phyloP scores from a whole-genome alignment of 1,140 invertebrate species.

The Plodia interpunctella region DNA sequence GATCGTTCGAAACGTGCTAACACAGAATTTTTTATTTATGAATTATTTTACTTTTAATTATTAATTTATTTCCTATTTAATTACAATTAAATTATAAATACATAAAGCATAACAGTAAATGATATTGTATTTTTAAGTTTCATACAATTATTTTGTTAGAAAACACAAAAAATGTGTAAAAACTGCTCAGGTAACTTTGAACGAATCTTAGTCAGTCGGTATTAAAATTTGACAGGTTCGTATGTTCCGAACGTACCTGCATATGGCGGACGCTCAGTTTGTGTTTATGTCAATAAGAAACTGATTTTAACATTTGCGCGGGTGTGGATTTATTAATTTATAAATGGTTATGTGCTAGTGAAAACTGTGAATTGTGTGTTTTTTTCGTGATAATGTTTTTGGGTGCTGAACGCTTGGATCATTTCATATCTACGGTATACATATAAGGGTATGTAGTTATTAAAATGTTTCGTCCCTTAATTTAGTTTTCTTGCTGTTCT shows the following conservation, averaged over 20 bases:
- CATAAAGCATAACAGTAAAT: too few relatives aligned
- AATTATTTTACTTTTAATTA: too few relatives aligned
- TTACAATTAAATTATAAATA: too few relatives aligned
- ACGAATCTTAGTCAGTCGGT: conserved; percentile 36
- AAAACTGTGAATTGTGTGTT: conserved; percentile 62
- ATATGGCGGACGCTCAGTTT: conserved; percentile 74
- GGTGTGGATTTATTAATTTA: conserved; percentile 67
- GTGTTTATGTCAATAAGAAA: conserved; percentile 76
- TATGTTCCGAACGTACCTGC: conserved; percentile 67
- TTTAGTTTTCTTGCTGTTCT: conserved; percentile 24
- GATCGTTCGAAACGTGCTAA: conserved; percentile 37
- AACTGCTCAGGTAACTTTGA: conserved; percentile 10
- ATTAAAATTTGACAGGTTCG: conserved; percentile 38
- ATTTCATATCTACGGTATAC: conserved; percentile 55
- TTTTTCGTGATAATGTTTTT: conserved; percentile 68
- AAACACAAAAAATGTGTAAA: neutral
- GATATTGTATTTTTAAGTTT: neutral
- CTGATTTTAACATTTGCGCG: conserved; percentile 71
- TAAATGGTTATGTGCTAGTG: conserved; percentile 62
- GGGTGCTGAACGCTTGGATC: conserved; percentile 54
- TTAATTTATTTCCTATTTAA: too few relatives aligned
- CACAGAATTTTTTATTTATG: neutral
- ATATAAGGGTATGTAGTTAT: conserved; percentile 69
- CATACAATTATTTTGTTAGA: neutral
- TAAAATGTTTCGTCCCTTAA: conserved; percentile 53